Base-by-base conservation (phyloP, 2,113 vertebrate species). In the Semnornis frantzii region DNA sequence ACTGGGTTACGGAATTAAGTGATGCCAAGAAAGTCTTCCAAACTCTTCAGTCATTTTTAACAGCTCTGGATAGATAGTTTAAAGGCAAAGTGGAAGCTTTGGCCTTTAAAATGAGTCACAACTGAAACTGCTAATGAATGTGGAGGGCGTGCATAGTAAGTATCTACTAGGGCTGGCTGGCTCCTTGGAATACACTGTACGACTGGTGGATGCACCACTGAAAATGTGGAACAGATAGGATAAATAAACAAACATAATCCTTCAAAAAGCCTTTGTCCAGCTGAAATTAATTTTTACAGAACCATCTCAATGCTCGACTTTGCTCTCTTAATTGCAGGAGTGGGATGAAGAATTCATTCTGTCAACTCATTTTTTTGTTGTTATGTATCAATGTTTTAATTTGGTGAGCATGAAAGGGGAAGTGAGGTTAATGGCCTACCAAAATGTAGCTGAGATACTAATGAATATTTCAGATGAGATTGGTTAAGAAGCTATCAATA, bases 51-150 rank as follows among this genome's bases (percentile, higher is more conserved):
- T 82, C 54, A 84, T 91, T 96, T 93, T 86, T 44, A 95, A 92
- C 85, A 91, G 87, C 79, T 93, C 89, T 46, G 46, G 85, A 79
- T 83, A 89, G 84, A 91, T 55, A 96, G 86, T 89, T 94, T 95
- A 97, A 96, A 96, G 85, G 92, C 84, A 94, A 93, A 97, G 60
- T 87, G 65, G 81, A 94, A 97, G 84, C 91, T 92, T 65, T 82
- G 66, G 91, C 86, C 42, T 44, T 44, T 87, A 94, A 95, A 96
- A 96, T 86, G 87, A 95, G 82, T 87, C 87, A 92, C n/a, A 88
- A 84, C 19, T 76, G 85, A 94, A 81, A 48, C 84, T 92, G 69
- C 71, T 78, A 94, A 78, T 42, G 76, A 89, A 85, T 46, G 84
- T 86, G 91, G 82, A 83, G 58, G 58, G 69, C 81, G 78, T 94